These are phyloP conservation scores for Eupeodes corollae DNA, from an alignment of 1,140 invertebrate species.

Conservation along the genomic window DNA sequence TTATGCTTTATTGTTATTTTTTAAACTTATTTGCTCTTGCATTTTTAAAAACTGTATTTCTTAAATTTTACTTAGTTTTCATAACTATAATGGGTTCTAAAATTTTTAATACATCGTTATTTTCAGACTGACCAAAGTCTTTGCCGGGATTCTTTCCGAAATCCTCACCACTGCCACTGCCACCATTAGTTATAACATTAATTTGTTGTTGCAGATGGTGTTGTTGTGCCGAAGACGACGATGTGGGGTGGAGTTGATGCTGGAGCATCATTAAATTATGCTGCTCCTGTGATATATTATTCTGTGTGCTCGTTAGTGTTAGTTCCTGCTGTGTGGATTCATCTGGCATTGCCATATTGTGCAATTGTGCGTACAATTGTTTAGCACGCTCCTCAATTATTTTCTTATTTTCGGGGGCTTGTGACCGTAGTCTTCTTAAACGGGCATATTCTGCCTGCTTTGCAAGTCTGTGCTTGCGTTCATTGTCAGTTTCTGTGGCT, in stretches of 20 bases:
- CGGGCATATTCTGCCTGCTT: conserved; percentile 35
- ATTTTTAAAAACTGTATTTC: conserved; percentile 1
- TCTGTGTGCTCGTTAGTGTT: too few species aligned
- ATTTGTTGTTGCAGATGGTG: conserved; percentile 6
- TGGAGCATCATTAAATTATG: conserved; percentile 3
- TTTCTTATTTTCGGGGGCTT: conserved; percentile 17
- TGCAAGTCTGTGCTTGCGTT: conserved; percentile 27
- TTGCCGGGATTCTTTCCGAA: conserved; percentile 9
- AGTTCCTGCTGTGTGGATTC: too few species aligned
- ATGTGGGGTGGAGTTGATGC: conserved; percentile 1
- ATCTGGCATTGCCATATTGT: not conserved
- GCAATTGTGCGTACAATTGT: conserved; percentile 20
- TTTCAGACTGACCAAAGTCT: conserved; percentile 17
- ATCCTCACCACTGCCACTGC: conserved; percentile 7
- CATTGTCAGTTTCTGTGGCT: conserved; percentile 28
- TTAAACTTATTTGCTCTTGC: not conserved
- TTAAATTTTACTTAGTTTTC: conserved; percentile 33
- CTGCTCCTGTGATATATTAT: conserved; percentile 13
- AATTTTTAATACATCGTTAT: conserved; percentile 36
- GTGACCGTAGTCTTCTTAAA: conserved; percentile 27
- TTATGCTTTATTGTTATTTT: not conserved
- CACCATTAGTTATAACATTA: conserved; percentile 2
- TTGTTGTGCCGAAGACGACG: conserved; percentile 4
- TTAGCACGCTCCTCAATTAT: conserved; percentile 9
- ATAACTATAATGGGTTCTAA: conserved; percentile 36